Evolutionary conservation across 2,113 vertebrate genomes (phyloP).

Genomic region (Indicator indicator): DNA sequence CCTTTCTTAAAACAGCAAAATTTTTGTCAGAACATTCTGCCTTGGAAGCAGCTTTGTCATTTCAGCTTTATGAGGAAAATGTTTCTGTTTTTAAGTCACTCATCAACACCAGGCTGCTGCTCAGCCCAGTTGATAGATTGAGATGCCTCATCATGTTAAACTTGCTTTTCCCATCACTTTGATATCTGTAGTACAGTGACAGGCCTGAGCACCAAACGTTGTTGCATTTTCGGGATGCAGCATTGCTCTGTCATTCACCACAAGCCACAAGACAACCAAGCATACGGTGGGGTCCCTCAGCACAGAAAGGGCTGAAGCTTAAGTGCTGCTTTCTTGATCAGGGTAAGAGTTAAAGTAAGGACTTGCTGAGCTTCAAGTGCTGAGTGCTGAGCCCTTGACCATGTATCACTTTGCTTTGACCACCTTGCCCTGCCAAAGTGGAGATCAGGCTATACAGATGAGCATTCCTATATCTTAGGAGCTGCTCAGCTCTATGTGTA

Average conservation of each 20-base stretch:
- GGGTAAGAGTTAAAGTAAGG: not conserved
- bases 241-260: fast-evolving
- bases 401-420: fast-evolving
- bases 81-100: not conserved
- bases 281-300: fast-evolving
- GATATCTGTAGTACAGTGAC: fast-evolving
- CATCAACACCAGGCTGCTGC: not conserved
- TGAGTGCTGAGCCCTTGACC: fast-evolving
- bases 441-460: fast-evolving
- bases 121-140: not conserved
- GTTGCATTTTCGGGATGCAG: fast-evolving
- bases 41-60: not conserved
- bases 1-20: not conserved
- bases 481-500: too few relatives aligned
- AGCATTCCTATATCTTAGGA: fast-evolving
- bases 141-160: not conserved
- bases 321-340: not conserved
- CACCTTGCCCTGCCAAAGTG: too few relatives aligned
- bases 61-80: not conserved
- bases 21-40: not conserved
- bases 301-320: not conserved
- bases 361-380: too few relatives aligned
- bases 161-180: not conserved
- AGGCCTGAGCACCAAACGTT: not conserved
- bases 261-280: not conserved